phyloP scores from a whole-genome alignment of 2,888 invertebrate species.

The Parapristionchus giblindavisi region DNA sequence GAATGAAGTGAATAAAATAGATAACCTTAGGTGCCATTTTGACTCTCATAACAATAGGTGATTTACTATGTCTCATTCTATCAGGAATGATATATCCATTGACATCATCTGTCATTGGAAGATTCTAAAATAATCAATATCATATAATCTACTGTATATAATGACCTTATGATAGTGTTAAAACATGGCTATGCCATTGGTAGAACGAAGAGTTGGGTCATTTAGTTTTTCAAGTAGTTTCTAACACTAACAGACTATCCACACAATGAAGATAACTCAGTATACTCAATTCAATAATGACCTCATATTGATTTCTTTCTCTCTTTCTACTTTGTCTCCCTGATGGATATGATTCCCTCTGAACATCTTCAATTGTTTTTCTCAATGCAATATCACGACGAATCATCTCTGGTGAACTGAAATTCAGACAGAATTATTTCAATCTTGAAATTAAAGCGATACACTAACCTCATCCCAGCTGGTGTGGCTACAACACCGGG shows the following conservation, averaged over 20 bases:
- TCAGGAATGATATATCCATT: constrained; percentile 29
- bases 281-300: not conserved
- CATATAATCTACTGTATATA: no score
- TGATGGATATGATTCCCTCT: constrained; percentile 17
- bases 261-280: no score
- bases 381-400: constrained; percentile 5
- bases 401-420: constrained; percentile 22
- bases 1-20: no score
- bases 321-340: constrained; percentile 28
- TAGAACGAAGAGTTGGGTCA: no score
- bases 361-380: constrained; percentile 15
- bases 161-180: no score
- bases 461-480: constrained; percentile 6
- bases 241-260: no score
- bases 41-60: constrained; percentile 31
- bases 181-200: no score
- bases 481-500: not conserved
- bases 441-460: not conserved
- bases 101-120: constrained; percentile 5
- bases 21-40: constrained; percentile 26
- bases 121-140: no score
- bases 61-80: constrained; percentile 22
- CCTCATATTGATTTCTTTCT: constrained; percentile 28
- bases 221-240: no score
- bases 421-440: not conserved